Evolutionary conservation across 2,888 invertebrate species (phyloP), one percentile per base, ranked within the genome.

Genomic region (Lasioglossum malachurum): DNA sequence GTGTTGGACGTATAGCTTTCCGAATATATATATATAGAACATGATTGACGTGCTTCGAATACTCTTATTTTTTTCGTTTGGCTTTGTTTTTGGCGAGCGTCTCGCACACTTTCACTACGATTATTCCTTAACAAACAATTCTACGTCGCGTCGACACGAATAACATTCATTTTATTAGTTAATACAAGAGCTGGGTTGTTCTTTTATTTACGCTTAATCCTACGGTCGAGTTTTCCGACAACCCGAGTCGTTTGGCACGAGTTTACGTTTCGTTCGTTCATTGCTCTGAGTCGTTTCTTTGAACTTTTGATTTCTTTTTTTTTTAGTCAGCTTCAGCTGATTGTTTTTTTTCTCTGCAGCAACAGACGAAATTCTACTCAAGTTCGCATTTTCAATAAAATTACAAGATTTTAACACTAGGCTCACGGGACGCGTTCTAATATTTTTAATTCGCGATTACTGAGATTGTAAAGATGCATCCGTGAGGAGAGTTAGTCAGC

Each of bases 1-100:
- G 87, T 90, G 88, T 80, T 93, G 93, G 93, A 93, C 93, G 93
- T 92, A 92, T 92, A 87, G 85, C 85, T 86, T 88, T 87, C 80
- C 87, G 73, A 78, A 89, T 57, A 57, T 57, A n/a, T n/a, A n/a
- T 49, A 49, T 49, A 46, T 46, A 87, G 87, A 92, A 90, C 90
- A 90, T 87, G 88, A 91, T 92, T 90, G 87, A 92, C 91, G 77
- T 16, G 86, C 85, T 81, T 90, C 64, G 64, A 64, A 64, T 64
- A 64, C 31, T 64, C 64, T 16, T 64, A 27, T 14, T 64, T 19
- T 46, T 69, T 38, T 69, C 38, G 69, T 69, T 69, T 69, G 64
- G 64, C 69, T 64, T 64, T 64, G 44, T 64, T 16, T 57, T 53
- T n/a, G 57, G 57, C 81, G 73, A 82, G 80, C 23, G 8, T 38